Evolutionary conservation across 2,113 vertebrate species (phyloP), one percentile per base, ranked within the genome.

Genomic region (Peromyscus californicus): DNA sequence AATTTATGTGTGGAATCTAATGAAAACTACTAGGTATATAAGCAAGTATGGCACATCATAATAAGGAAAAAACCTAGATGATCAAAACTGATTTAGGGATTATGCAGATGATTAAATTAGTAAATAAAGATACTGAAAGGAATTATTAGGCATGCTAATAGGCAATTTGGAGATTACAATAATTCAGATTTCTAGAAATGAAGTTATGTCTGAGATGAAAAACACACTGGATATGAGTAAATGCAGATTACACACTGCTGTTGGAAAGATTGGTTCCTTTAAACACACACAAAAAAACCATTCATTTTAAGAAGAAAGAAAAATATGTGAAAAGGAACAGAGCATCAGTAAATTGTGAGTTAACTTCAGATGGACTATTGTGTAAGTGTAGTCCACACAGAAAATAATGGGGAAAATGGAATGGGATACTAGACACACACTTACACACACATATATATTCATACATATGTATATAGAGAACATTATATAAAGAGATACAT

Each of bases 91-190:
- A 87, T 12, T 57, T 63, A 75, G 39, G 59, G 84, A 89, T 65
- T 5, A 85, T 80, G 5, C 15, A 85, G 11, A 54, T 48, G 11
- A 94, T 42, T 42, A 59, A 93, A 59, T 57, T 72, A 88, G 33
- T 95, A 45, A 51, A 87, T 82, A 83, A 92, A 3, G n/a, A 82
- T 92, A 94, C 22, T 82, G 29, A 80, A 89, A 69, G 10, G 12
- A 82, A 93, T 63, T 5, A 33, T 6, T 65, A 7, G 11, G 15
- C 21, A 76, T 36, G 16, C 8, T 89, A 91, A 91, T 3, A 84
- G 7, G 45, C 48, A 21, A 80, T 31, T 67, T 63, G 7, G 24
- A 92, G 6, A 76, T 51, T 84, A 24, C 72, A 74, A 83, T 70
- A 93, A 90, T 59, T 63, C 3, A 90, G 48, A 69, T 51, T 80